Evolutionary conservation across 2,888 invertebrate species (phyloP), one percentile per base, ranked within the genome.

Genomic region (Oscheius sp.): DNA sequence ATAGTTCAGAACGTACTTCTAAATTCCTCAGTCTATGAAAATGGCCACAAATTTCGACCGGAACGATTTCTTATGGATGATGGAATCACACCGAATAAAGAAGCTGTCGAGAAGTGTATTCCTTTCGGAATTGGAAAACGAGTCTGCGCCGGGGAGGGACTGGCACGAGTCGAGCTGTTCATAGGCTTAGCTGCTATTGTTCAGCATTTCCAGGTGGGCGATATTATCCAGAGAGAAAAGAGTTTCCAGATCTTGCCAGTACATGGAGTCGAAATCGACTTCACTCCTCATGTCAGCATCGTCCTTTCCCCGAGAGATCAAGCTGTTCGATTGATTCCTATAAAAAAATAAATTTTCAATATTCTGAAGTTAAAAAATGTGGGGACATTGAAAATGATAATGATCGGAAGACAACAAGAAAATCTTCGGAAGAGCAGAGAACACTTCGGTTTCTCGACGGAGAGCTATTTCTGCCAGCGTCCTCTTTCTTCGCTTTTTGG

Each of bases 121-220:
- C 78, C 81, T 6, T 83, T 83, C 75, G 75, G 76, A 29, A 68
- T 81, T 25, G 83, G 83, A 27, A 80, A 80, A 49, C 56, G 83
- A 35, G 41, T 64, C 29, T 83, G 83, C 69, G 79, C 79, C 9
- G 83, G 83, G 27, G 83, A 83, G 49, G 81, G 80, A 41, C 58
- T 83, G 21, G 81, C 83, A 0, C 46, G 80, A 13, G 74, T 81
- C 73, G 83, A 83, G 58, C 55, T 83, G 9, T 81, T 83, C 71
- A 55, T 76, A 21, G 76, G 76, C 25, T 25, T 76, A 9, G 70
- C 61, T 12, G 23, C 71, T 5, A 46, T 76, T 9, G 18, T 78
- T n/a, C 78, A 71, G 27, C 27, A 59, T 13, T 70, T 23, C 21
- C 3, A 35, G 35, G 35, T 35, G 9, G 35, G 5, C 9, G 35